These are phyloP conservation scores for Parus major DNA, from an alignment of 2,113 vertebrate species.

Conservation along the genomic window DNA sequence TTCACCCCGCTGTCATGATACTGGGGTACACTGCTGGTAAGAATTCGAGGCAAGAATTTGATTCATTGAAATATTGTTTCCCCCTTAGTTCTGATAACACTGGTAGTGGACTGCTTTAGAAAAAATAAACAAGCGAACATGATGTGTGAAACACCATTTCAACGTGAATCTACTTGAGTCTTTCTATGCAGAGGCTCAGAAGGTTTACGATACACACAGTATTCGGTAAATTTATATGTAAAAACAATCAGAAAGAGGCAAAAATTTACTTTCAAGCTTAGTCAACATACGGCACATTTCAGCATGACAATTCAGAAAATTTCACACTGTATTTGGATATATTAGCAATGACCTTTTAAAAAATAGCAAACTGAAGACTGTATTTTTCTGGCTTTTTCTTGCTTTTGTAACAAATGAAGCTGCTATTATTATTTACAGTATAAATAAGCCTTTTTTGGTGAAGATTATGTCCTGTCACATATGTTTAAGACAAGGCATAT, in stretches of 20 bases:
- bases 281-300: slow-evolving; percentile 68
- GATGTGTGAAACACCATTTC: slow-evolving; percentile 52
- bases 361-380: slow-evolving; percentile 61
- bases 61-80: neutral
- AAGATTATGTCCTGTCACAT: slow-evolving; percentile 57
- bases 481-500: slow-evolving; percentile 39
- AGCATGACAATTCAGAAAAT: slow-evolving; percentile 68
- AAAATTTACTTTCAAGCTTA: slow-evolving; percentile 72
- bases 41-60: neutral
- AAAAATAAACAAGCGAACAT: slow-evolving; percentile 34
- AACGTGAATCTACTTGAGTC: slow-evolving; percentile 51
- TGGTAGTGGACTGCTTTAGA: slow-evolving; percentile 4
- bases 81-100: neutral
- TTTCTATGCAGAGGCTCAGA: slow-evolving; percentile 63
- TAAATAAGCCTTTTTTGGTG: slow-evolving; percentile 74
- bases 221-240: slow-evolving; percentile 78
- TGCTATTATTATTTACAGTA: slow-evolving; percentile 75
- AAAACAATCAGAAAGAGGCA: slow-evolving; percentile 76
- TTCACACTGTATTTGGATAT: slow-evolving; percentile 70
- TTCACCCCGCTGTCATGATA: neutral
- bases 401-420: slow-evolving; percentile 71
- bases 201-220: slow-evolving; percentile 79
- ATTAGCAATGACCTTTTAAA: slow-evolving; percentile 65
- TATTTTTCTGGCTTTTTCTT: neutral
- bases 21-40: neutral